phyloP scores from a whole-genome alignment of 1,140 invertebrate genomes.

The Trypoxylus dichotomus region DNA sequence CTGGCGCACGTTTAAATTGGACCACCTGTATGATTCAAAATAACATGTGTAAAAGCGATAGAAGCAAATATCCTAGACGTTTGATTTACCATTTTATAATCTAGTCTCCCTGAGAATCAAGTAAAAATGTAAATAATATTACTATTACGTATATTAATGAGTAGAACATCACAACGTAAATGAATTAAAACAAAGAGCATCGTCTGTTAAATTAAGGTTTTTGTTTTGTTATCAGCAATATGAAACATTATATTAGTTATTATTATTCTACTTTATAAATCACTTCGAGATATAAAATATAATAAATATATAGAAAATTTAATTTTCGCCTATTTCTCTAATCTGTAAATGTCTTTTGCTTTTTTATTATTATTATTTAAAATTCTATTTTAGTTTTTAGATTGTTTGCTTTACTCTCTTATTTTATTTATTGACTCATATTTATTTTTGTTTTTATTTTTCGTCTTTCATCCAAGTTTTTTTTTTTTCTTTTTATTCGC shows the following conservation, averaged over 20 bases:
- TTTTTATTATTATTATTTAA: constrained; percentile 35
- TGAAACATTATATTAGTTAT: constrained; percentile 16
- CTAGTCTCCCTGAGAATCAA: background rate
- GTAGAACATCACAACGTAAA: background rate
- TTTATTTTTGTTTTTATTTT: constrained; percentile 10
- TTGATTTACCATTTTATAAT: background rate
- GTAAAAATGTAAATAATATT: background rate
- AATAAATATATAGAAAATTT: background rate
- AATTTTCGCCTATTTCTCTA: constrained; percentile 28
- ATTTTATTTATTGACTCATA: constrained; percentile 23
- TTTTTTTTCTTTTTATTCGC: background rate
- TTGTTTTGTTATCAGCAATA: constrained; percentile 27
- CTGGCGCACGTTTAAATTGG: too few species aligned
- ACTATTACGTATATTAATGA: background rate
- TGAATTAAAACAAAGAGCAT: background rate
- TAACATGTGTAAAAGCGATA: background rate
- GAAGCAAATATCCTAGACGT: background rate
- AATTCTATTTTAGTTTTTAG: constrained; percentile 43
- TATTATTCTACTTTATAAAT: constrained; percentile 28
- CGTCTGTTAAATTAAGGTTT: constrained; percentile 42
- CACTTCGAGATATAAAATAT: background rate
- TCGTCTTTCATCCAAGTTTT: background rate
- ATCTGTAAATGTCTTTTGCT: constrained; percentile 40
- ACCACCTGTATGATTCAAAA: background rate
- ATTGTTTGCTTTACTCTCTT: constrained; percentile 15